Evolutionary conservation across 2,113 vertebrate species (phyloP).

Genomic region (Empidonax traillii): DNA sequence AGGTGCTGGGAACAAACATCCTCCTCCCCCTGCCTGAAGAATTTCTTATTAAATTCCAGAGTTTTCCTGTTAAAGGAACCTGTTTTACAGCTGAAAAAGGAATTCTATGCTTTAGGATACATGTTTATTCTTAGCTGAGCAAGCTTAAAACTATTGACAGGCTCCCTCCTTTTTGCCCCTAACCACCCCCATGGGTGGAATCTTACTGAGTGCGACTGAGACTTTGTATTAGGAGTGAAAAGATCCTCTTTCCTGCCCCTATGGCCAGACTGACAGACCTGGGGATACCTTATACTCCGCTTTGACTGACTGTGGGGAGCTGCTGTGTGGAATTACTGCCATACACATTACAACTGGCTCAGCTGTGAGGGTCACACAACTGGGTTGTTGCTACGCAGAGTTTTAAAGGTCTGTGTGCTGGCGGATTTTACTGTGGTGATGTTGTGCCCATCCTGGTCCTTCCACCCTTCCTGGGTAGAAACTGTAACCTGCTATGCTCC

Average conservation of each 20-base stretch:
- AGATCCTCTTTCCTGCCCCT: not conserved
- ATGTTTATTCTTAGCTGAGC: not conserved
- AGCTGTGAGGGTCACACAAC: accelerated
- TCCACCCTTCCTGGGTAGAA: not conserved
- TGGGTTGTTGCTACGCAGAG: accelerated
- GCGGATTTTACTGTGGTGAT: not conserved
- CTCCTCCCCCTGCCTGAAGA: not conserved
- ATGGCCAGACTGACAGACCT: not conserved
- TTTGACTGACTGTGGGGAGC: not conserved
- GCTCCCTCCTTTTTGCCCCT: accelerated
- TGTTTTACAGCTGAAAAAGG: not conserved
- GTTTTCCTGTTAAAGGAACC: not conserved
- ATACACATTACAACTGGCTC: accelerated
- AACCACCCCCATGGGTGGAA: not conserved
- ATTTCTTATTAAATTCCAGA: not conserved
- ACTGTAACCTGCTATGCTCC: not conserved
- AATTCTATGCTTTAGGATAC: not conserved
- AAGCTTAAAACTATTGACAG: not conserved
- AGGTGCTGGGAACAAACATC: not conserved
- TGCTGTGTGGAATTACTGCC: not conserved
- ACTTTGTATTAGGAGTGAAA: not conserved
- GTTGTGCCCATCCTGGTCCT: not conserved
- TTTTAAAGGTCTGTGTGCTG: not conserved
- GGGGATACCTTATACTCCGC: not conserved
- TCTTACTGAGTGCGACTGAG: not conserved